A percentile compares a stretch with the other conserved stretches of the same genome.
These are phyloP conservation scores for Picathartes gymnocephalus DNA, from an alignment of 2,113 vertebrate species.

Conservation along the genomic window DNA sequence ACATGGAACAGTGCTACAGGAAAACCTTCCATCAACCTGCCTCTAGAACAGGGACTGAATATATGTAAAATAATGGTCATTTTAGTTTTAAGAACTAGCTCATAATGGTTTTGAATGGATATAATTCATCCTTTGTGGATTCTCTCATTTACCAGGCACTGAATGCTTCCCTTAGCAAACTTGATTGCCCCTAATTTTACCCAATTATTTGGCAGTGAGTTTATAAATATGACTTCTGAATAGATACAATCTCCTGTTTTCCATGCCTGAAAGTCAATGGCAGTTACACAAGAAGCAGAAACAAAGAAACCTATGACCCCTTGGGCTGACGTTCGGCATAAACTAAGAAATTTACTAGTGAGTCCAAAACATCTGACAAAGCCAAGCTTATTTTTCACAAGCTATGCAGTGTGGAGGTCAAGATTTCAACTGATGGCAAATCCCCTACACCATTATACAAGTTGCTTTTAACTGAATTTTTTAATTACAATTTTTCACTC, in stretches of 20 bases:
- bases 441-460: not conserved
- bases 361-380: not conserved
- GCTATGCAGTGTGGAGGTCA: not conserved
- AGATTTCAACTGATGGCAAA: not conserved
- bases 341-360: not conserved
- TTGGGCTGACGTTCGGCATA: not conserved
- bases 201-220: not conserved
- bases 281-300: not conserved
- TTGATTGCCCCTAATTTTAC: not conserved
- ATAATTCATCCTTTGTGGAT: not conserved
- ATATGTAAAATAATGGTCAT: not conserved
- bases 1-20: not conserved
- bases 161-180: not conserved
- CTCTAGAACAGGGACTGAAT: not conserved
- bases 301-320: not conserved
- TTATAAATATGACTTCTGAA: not conserved
- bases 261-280: not conserved
- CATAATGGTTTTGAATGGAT: not conserved
- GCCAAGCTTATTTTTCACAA: not conserved
- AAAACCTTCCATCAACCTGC: not conserved
- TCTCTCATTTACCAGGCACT: not conserved
- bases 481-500: not conserved
- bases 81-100: not conserved
- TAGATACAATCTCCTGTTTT: not conserved
- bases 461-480: not conserved